A percentile compares a stretch with the other conserved stretches of the same genome.
Evolutionary conservation across 2,888 invertebrate species (phyloP).

Genomic region (Spilarctia lutea): DNA sequence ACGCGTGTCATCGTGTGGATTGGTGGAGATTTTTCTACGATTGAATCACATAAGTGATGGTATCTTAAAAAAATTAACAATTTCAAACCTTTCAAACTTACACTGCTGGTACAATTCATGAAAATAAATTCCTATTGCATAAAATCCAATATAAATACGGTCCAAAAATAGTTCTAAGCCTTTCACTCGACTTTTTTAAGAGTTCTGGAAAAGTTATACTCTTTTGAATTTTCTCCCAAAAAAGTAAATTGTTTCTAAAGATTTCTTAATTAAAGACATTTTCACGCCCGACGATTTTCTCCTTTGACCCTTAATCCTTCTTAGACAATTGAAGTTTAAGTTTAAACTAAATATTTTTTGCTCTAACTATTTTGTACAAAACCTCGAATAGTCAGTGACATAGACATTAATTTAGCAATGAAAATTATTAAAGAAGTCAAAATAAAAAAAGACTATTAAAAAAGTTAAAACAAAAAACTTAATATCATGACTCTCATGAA

Average conservation of each 20-base stretch:
- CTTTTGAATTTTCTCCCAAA: slow-evolving; percentile 33
- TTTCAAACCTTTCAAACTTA: neutral
- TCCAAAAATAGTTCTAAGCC: slow-evolving; percentile 17
- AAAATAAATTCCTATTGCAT: slow-evolving; percentile 10
- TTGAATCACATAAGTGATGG: no score
- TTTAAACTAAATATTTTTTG: neutral
- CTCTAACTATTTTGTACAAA: slow-evolving; percentile 13
- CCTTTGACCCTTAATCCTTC: slow-evolving; percentile 34
- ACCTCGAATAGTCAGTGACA: neutral
- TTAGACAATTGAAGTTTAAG: slow-evolving; percentile 18
- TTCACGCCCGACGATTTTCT: slow-evolving; percentile 37
- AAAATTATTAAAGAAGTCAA: neutral
- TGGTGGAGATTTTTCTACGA: no score
- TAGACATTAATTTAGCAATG: neutral
- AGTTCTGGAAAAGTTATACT: slow-evolving; percentile 15
- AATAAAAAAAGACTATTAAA: no score
- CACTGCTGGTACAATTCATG: neutral
- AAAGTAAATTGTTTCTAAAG: slow-evolving; percentile 27
- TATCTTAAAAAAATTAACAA: no score
- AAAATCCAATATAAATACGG: slow-evolving; percentile 19
- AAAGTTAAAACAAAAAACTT: no score
- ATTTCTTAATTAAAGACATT: slow-evolving; percentile 46
- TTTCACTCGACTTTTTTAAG: slow-evolving; percentile 37
- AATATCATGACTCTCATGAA: no score
- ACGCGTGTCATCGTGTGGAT: no score